Conservation (phyloP, 2,113 vertebrate species). For the Silurus meridionalis region DNA sequence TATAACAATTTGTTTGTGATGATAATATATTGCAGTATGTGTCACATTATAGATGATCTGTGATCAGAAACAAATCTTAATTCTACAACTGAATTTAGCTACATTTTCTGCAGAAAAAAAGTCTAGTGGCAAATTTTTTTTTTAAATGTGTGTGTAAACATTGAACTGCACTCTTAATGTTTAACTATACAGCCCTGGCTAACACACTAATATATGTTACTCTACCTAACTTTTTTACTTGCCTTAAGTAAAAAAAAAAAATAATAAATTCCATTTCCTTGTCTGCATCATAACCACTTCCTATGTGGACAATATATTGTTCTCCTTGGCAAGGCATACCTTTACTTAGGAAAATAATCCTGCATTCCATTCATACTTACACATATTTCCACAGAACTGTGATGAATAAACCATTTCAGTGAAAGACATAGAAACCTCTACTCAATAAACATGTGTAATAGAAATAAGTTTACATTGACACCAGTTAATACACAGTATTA, state of each 20-base stretch:
- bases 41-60: not conserved
- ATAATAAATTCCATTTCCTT: not conserved
- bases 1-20: constrained; percentile 21
- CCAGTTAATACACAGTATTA: not conserved
- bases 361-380: not conserved
- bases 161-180: not conserved
- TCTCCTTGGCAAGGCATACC: not conserved
- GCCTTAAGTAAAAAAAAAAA: constrained; percentile 38
- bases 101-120: not conserved
- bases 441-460: not conserved
- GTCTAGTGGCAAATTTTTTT: too few relatives aligned
- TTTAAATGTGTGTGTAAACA: not conserved
- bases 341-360: not conserved
- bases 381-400: not conserved
- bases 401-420: not conserved
- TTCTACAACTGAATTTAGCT: not conserved
- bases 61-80: not conserved
- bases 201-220: constrained; percentile 13
- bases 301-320: not conserved
- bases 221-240: constrained; percentile 33
- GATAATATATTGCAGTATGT: not conserved
- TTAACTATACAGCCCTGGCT: not conserved
- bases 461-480: not conserved
- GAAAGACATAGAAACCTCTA: not conserved
- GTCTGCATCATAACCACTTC: not conserved